Evolutionary conservation across 1,140 invertebrate genomes (phyloP).

Genomic region (Lepidostoma basale): DNA sequence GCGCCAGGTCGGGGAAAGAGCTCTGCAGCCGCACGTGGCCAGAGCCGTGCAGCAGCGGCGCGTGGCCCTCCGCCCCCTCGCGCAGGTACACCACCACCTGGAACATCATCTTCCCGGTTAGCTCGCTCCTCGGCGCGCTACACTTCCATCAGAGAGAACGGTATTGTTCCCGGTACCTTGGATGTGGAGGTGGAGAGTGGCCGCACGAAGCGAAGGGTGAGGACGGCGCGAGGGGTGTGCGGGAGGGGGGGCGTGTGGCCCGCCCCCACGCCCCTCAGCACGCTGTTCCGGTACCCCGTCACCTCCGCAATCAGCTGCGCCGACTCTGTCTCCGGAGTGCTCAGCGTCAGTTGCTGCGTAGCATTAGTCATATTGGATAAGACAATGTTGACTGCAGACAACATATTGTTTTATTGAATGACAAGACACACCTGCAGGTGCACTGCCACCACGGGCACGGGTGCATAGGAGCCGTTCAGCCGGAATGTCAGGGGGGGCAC

Average conservation of each 20-base stretch:
- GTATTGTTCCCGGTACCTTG: conserved; percentile 24
- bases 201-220: conserved; percentile 27
- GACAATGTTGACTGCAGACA: neutral
- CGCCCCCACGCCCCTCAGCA: conserved; percentile 20
- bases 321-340: neutral
- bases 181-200: conserved; percentile 10
- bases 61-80: neutral
- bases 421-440: conserved; percentile 31
- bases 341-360: neutral
- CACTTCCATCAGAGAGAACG: neutral
- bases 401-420: neutral
- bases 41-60: conserved; percentile 34
- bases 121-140: neutral
- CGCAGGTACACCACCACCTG: conserved; percentile 36
- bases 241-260: conserved; percentile 1
- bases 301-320: conserved; percentile 26
- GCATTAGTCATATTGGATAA: neutral
- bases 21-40: conserved; percentile 22
- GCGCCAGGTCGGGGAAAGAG: neutral
- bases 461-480: conserved; percentile 10
- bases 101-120: too few species aligned
- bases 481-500: conserved; percentile 5
- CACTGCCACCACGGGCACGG: conserved; percentile 28
- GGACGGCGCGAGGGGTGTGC: neutral
- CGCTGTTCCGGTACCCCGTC: conserved; percentile 19